Evolutionary conservation across 2,888 invertebrate species (phyloP).

Genomic region (Lasioglossum villosulum): DNA sequence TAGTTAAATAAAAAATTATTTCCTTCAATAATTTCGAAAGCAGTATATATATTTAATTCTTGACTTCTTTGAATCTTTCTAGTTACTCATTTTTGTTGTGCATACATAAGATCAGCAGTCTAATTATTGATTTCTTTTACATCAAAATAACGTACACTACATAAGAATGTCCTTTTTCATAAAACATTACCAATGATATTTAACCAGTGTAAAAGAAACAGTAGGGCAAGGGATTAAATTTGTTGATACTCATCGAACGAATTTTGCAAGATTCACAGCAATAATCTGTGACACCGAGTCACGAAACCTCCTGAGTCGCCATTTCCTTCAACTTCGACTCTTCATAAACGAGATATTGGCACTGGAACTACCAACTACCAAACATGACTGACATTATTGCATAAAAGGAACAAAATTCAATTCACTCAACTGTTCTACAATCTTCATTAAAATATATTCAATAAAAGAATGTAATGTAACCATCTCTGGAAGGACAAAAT

Average conservation of each 20-base stretch:
- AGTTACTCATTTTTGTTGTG: not conserved
- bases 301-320: not conserved
- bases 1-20: not conserved
- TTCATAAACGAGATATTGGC: not conserved
- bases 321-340: not conserved
- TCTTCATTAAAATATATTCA: not conserved
- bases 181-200: too few species aligned
- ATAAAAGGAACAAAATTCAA: not conserved
- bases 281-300: not conserved
- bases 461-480: too few species aligned
- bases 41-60: not conserved
- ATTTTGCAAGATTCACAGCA: not conserved
- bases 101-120: not conserved
- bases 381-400: too few species aligned
- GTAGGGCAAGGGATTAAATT: not conserved
- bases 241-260: slow-evolving; percentile 5
- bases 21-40: not conserved
- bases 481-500: too few species aligned
- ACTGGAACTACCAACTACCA: not conserved
- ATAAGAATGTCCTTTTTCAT: too few species aligned
- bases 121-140: not conserved
- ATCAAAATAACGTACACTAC: not conserved
- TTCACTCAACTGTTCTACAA: not conserved
- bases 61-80: not conserved
- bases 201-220: not conserved